Evolutionary conservation across 2,113 vertebrate genomes (phyloP).

Genomic region (Crotalus horridus): DNA sequence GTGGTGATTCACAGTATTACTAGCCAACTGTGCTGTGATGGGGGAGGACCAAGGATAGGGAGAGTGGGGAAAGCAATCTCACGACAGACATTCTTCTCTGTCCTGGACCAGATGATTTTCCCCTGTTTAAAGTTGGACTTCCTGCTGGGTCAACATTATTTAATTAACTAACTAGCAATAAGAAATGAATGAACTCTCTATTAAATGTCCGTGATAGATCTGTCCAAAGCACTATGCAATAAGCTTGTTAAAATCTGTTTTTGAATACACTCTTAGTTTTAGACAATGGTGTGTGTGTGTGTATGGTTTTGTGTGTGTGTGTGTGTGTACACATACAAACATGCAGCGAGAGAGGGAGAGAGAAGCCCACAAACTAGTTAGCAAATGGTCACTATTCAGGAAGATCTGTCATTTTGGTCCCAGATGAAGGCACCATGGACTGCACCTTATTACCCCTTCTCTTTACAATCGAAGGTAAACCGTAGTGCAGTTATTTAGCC

Average conservation of each 20-base stretch:
- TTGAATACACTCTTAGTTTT: not conserved
- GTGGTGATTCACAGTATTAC: not conserved
- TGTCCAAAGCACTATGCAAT: not conserved
- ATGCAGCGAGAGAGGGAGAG: not conserved
- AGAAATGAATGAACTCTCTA: not conserved
- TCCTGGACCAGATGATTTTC: not conserved
- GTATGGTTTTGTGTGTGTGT: not conserved
- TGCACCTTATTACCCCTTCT: not conserved
- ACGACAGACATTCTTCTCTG: not conserved
- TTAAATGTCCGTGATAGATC: not conserved
- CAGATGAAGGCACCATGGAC: not conserved
- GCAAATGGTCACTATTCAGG: not conserved
- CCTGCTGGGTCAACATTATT: not conserved
- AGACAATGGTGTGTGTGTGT: not conserved
- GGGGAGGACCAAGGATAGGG: not conserved
- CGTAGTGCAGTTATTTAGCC: not conserved
- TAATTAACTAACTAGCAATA: not conserved
- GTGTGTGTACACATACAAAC: not conserved
- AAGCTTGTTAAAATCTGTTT: not conserved
- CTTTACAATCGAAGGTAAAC: not conserved
- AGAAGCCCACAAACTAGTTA: not conserved
- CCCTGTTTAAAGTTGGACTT: not conserved
- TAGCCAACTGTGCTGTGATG: not conserved
- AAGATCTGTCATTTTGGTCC: not conserved
- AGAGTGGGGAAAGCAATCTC: not conserved